These are phyloP conservation scores for Mola mola DNA, from an alignment of 2,113 vertebrate species.

Conservation along the genomic window DNA sequence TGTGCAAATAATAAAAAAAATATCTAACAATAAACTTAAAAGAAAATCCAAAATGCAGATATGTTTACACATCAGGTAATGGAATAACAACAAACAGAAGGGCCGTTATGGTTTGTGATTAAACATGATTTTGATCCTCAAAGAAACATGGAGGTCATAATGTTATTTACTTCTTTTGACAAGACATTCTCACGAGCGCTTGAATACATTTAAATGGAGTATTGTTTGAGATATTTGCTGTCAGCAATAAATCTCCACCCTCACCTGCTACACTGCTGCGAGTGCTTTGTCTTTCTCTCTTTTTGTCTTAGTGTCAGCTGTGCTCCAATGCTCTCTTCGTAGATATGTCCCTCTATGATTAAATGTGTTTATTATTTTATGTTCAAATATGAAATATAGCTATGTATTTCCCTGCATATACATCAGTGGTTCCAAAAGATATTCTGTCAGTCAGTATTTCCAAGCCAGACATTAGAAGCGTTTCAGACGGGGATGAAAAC, in stretches of 20 bases:
- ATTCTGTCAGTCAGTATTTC: constrained; percentile 22
- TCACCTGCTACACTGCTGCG: not conserved
- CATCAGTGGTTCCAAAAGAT: constrained; percentile 2
- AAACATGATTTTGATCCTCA: too few relatives aligned
- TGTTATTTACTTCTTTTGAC: not conserved
- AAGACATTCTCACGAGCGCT: not conserved
- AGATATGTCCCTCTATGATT: too few relatives aligned
- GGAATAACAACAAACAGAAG: too few relatives aligned
- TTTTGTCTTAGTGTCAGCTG: not conserved
- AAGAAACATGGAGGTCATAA: too few relatives aligned
- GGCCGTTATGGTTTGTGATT: too few relatives aligned
- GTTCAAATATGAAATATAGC: too few relatives aligned
- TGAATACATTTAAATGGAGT: too few relatives aligned
- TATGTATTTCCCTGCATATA: too few relatives aligned
- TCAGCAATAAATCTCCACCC: not conserved
- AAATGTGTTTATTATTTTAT: too few relatives aligned
- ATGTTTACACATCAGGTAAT: not conserved
- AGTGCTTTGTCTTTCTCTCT: not conserved
- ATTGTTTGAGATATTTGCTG: too few relatives aligned
- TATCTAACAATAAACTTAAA: too few relatives aligned
- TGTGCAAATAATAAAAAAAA: too few relatives aligned
- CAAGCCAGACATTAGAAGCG: constrained; percentile 1
- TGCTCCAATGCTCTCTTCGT: not conserved
- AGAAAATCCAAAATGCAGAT: not conserved
- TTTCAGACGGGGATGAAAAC: constrained; percentile 21